Evolutionary conservation across 2,888 invertebrate species (phyloP), one percentile per base, ranked within the genome.

Genomic region (Pterostichus niger): DNA sequence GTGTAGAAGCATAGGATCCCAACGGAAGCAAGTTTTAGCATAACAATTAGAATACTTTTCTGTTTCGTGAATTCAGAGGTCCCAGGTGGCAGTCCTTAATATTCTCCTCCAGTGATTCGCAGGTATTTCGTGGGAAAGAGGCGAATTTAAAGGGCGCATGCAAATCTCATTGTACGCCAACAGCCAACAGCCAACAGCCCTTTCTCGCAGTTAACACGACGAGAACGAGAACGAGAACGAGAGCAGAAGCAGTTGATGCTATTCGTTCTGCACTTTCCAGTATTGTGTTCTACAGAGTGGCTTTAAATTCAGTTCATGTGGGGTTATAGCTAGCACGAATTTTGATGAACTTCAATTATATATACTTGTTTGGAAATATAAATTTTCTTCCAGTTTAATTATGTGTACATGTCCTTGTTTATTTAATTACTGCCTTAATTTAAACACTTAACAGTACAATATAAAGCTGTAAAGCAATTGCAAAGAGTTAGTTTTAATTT

Each of bases 91-190:
- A 10, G 33, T 24, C 40, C 33, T 75, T 75, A 31, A 52, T 73
- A 73, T 73, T 46, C 73, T 49, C 11, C 24, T 33, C 33, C 52
- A 52, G 3, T 52, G 75, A 75, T 52, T 52, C 75, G 75, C 75
- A 54, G 54, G 52, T 75, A 75, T 75, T 75, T 44, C 52, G 40
- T n/a, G 64, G 31, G 35, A 75, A 52, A 73, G 75, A 24, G 52
- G 54, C 52, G 75, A 75, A 75, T 75, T 75, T 52, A 52, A 31
- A 49, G 54, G 54, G 33, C 54, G 31, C 49, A 75, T 75, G 75
- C 75, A 75, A 75, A 75, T 75, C 54, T 52, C 68, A 71, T 71
- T 71, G 68, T 71, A 13, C 11, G 40, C 24, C 24, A 52, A 52
- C 52, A 52, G 52, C 6, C 49, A 49, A 10, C 49, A 49, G 49